Evolutionary conservation across 2,888 invertebrate species (phyloP).

Genomic region (Standfussiana lucernea): DNA sequence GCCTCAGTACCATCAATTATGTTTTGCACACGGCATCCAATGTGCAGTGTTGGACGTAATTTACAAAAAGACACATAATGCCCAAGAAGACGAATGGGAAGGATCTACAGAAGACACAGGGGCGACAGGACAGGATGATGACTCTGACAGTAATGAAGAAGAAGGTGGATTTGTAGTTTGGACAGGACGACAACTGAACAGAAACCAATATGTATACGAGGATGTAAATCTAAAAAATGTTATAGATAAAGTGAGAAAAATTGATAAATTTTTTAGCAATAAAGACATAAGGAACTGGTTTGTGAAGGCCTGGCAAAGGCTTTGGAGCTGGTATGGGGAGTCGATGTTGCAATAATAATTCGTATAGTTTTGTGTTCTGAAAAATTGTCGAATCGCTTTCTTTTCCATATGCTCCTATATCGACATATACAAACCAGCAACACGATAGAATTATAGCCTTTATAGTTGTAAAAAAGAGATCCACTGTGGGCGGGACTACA

Average conservation of each 20-base stretch:
- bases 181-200: slow-evolving; percentile 14
- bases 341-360: too few species aligned
- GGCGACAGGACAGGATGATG: slow-evolving; percentile 17
- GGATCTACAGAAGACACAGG: slow-evolving; percentile 19
- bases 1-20: slow-evolving; percentile 33
- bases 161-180: slow-evolving; percentile 19
- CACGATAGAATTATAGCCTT: too few species aligned
- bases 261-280: slow-evolving; percentile 20
- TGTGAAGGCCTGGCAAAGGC: too few species aligned
- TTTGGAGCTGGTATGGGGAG: too few species aligned
- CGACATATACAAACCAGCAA: too few species aligned
- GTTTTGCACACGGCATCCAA: slow-evolving; percentile 43
- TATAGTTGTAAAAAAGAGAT: too few species aligned
- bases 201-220: slow-evolving; percentile 2
- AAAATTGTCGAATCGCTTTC: too few species aligned
- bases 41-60: slow-evolving; percentile 37
- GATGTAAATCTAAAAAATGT: slow-evolving; percentile 20
- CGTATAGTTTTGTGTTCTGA: too few species aligned
- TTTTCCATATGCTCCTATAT: too few species aligned
- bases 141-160: slow-evolving; percentile 27
- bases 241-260: slow-evolving; percentile 19
- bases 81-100: slow-evolving; percentile 25
- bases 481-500: too few species aligned
- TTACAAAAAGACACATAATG: slow-evolving; percentile 26
- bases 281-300: too few species aligned